Base-by-base conservation (phyloP, 2,888 invertebrate species). In the Drosophila multiciliata region DNA sequence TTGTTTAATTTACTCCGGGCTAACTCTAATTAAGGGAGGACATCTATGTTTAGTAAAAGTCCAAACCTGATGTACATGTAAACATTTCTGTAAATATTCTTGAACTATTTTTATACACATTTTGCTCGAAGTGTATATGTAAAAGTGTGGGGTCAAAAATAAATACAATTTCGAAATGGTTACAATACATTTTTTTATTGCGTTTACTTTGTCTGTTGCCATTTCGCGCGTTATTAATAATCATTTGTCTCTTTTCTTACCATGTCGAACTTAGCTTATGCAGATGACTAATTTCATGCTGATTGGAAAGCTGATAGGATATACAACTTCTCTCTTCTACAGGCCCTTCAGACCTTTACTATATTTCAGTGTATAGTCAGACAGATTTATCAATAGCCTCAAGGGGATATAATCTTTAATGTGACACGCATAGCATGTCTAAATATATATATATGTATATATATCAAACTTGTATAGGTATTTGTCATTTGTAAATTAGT, bases 141-240 rank as follows among this genome's bases (percentile, higher is more conserved):
- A 23, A 15, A 45, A 23, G 26, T 23, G 26, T 23, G 45, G 15
- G 23, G 23, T 23, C 23, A 15, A 15, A 45, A 23, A 23, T 45
- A 45, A 45, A 45, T 23, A 40, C 9, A 40, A 40, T 8, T 2
- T 45, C 20, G 45, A 45, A 45, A 45, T 23, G 15, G 15, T 45
- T 45, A 15, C 15, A 23, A 15, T 23, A 4, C 7, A 8, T 26
- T 63, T 12, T 33, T 8, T 26, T 26, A 26, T 2, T 11, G 32
- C 49, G 38, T 32, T 12, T 4, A 38, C 2, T 60, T 15, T 52
- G n/a, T 4, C 8, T 38, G 6, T 50, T 32, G 48, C 36, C 17
- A 5, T 62, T 57, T 40, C 50, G 2, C 4, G 61, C 32, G n/a
- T 17, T 53, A 45, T 48, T n/a, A 17, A 60, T 42, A 45, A 23